Evolutionary conservation across 2,797 vertebrate species (phyloP), one percentile per base, ranked within the genome.

Genomic region (Chanos chanos): DNA sequence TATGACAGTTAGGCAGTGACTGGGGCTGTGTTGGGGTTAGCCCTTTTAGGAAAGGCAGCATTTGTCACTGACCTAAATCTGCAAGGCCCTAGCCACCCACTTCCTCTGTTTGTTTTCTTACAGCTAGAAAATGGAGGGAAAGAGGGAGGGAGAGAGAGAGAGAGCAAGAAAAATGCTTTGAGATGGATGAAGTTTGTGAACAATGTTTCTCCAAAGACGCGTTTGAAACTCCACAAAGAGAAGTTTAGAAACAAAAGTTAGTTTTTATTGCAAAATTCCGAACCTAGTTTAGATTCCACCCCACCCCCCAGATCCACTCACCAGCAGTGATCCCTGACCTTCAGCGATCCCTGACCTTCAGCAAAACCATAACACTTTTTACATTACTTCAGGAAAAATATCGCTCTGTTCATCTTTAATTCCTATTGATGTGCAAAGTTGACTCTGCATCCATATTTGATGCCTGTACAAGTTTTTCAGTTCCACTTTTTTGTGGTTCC

Each of bases 101-200:
- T 82, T 85, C 83, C 84, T 77, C 68, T 82, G 79, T 88, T 81
- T 84, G 82, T 85, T 83, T 80, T 82, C 80, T 68, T 74, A 72
- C 72, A 77, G 82, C 76, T 81, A 73, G 24, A 43, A 22, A 43
- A 12, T 6, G 6, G 15, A 36, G 15, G 13, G 9, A 2, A 30
- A 10, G 25, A 30, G 24, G 30, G 30, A 30, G 13, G 33, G 4
- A 28, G n/a, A 45, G 5, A 9, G 28, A 51, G 9, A 30, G 10
- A 28, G 5, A 12, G 8, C 16, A 30, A n/a, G 22, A 40, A 4
- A 4, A 16, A 27, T 1, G n/a, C n/a, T n/a, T n/a, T n/a, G n/a
- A n/a, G n/a, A n/a, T n/a, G n/a, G n/a, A n/a, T n/a, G n/a, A n/a
- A n/a, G n/a, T n/a, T n/a, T n/a, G n/a, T n/a, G n/a, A n/a, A n/a